Conservation (phyloP, 2,888 invertebrate genomes). For the Gordius sp. region DNA sequence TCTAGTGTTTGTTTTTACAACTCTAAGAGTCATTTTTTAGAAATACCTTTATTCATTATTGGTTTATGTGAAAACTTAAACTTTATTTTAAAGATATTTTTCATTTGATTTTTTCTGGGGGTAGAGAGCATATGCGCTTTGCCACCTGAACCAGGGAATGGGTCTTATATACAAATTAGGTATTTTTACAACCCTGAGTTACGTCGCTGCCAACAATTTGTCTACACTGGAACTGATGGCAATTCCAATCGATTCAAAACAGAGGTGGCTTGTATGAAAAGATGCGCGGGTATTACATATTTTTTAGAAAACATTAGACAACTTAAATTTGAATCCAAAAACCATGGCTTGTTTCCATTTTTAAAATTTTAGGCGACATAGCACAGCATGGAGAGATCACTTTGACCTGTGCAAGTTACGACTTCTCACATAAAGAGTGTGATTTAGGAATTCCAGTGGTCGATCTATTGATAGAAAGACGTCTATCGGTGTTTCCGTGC, state of each 20-base stretch:
- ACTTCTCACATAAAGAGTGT: conserved; percentile 6
- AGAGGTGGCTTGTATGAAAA: conserved; percentile 6
- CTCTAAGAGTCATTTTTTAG: too few relatives aligned
- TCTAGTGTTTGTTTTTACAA: too few relatives aligned
- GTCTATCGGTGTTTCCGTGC: background rate
- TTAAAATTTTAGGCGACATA: background rate
- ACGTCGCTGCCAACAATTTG: background rate
- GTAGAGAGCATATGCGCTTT: background rate
- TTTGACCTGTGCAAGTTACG: background rate
- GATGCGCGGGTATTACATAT: background rate
- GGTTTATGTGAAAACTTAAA: too few relatives aligned
- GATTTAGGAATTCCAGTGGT: conserved; percentile 10
- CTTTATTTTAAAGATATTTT: too few relatives aligned
- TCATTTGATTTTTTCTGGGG: too few relatives aligned
- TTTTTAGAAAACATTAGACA: background rate
- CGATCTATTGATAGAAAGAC: background rate
- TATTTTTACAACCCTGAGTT: background rate
- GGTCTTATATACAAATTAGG: background rate
- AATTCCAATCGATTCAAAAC: conserved; percentile 2
- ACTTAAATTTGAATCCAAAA: background rate
- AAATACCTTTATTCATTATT: too few relatives aligned
- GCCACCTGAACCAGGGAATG: background rate
- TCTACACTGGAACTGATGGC: background rate
- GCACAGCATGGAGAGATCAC: conserved; percentile 2
- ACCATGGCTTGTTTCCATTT: background rate